Percentiles rank a stretch among this genome's conserved stretches.
Conservation (phyloP, 2,888 invertebrate genomes). For the Lasioglossum villosulum region DNA sequence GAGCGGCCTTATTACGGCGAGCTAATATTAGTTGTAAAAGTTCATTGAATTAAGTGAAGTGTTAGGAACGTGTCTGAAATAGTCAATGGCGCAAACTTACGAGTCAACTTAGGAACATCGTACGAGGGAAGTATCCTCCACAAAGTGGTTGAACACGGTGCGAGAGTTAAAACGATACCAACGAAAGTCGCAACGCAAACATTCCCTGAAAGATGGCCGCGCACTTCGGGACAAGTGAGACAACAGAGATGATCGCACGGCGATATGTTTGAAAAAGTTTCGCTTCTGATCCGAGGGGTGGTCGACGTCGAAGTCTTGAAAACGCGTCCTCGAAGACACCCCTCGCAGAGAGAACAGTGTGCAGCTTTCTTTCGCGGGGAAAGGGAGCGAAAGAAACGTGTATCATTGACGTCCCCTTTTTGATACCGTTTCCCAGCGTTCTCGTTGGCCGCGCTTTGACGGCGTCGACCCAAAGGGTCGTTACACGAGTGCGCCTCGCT, state of each 20-base stretch:
- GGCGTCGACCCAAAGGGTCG: slow-evolving; percentile 49
- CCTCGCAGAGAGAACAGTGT: neutral
- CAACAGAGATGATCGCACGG: neutral
- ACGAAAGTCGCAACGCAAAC: neutral
- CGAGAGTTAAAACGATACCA: neutral
- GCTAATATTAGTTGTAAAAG: too few relatives aligned
- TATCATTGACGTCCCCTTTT: slow-evolving; percentile 39
- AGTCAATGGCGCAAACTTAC: too few relatives aligned
- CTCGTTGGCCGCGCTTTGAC: slow-evolving; percentile 42
- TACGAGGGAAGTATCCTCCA: neutral
- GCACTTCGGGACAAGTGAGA: neutral
- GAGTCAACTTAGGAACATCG: too few relatives aligned
- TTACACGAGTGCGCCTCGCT: slow-evolving; percentile 29
- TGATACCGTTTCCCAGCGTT: slow-evolving; percentile 7
- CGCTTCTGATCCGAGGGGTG: neutral
- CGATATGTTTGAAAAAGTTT: neutral
- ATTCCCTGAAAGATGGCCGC: neutral
- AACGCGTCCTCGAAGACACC: slow-evolving; percentile 6
- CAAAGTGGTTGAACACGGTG: neutral
- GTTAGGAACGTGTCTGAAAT: too few relatives aligned
- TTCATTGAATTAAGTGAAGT: too few relatives aligned
- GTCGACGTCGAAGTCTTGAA: neutral
- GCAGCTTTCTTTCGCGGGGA: neutral
- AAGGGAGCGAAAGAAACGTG: slow-evolving; percentile 24
- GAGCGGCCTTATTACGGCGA: too few relatives aligned